These are phyloP conservation scores for Mythimna vitellina DNA, from an alignment of 2,888 invertebrate genomes.

Conservation along the genomic window DNA sequence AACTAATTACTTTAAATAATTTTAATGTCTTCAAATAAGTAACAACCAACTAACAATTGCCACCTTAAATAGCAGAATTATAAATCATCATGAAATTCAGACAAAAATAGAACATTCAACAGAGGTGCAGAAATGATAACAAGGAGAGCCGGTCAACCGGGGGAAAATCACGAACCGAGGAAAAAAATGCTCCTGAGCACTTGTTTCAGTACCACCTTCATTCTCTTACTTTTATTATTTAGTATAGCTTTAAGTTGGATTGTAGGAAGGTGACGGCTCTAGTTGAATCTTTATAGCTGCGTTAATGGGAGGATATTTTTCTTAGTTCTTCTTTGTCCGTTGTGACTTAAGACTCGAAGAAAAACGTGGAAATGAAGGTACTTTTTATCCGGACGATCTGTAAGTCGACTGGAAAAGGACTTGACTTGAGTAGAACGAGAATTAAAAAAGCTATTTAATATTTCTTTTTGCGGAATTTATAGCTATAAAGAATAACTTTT, in stretches of 20 bases:
- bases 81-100: slow-evolving; percentile 25
- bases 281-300: slow-evolving; percentile 40
- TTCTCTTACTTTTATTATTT: slow-evolving; percentile 51
- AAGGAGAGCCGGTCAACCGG: slow-evolving; percentile 33
- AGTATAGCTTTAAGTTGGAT: slow-evolving; percentile 27
- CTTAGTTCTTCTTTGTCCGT: slow-evolving; percentile 25
- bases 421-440: slow-evolving; percentile 18
- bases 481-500: not conserved
- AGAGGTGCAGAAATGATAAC: slow-evolving; percentile 39
- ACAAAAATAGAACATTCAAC: slow-evolving; percentile 13
- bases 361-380: slow-evolving; percentile 28
- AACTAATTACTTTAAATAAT: not conserved
- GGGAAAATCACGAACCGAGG: slow-evolving; percentile 47
- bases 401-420: slow-evolving; percentile 14
- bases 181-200: slow-evolving; percentile 31
- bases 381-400: slow-evolving; percentile 13
- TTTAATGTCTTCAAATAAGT: not conserved
- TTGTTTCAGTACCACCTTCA: slow-evolving; percentile 42
- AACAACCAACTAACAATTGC: not conserved
- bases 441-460: slow-evolving; percentile 30
- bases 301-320: slow-evolving; percentile 38
- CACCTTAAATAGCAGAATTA: not conserved
- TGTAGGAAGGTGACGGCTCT: slow-evolving; percentile 21
- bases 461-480: not conserved
- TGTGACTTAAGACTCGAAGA: slow-evolving; percentile 13